phyloP scores from a whole-genome alignment of 1,140 invertebrate species.

The Oscheius sp. region DNA sequence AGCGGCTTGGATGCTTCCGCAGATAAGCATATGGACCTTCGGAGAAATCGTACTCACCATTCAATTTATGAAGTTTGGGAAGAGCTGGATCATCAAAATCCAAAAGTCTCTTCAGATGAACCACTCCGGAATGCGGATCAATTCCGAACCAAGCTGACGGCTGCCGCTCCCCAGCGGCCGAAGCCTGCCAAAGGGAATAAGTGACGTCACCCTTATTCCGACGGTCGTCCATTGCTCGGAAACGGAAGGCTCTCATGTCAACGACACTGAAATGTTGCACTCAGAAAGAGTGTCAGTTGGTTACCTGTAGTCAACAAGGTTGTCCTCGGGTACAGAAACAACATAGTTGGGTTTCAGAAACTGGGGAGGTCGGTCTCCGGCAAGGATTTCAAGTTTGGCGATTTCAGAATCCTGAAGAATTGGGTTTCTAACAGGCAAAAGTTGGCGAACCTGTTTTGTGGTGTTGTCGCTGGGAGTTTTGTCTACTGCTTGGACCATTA shows the following conservation, averaged over 20 bases:
- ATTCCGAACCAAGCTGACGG: slow-evolving; percentile 27
- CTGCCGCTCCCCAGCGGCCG: neutral
- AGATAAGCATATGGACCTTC: slow-evolving; percentile 10
- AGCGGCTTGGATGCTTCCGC: neutral
- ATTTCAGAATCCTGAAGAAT: slow-evolving; percentile 44
- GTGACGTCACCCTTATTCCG: slow-evolving; percentile 22
- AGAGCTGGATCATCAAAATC: slow-evolving; percentile 52
- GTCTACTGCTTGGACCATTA: slow-evolving; percentile 54
- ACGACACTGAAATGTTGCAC: slow-evolving; percentile 47
- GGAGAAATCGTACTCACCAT: slow-evolving; percentile 35
- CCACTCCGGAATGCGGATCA: slow-evolving; percentile 43
- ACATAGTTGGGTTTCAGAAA: slow-evolving; percentile 49
- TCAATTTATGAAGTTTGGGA: slow-evolving; percentile 49
- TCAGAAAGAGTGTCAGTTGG: neutral
- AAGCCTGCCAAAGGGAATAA: slow-evolving; percentile 20
- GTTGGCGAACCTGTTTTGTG: neutral
- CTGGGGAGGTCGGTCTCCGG: slow-evolving; percentile 54
- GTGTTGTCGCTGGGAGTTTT: slow-evolving; percentile 19
- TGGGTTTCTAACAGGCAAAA: neutral
- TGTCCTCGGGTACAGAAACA: slow-evolving; percentile 46
- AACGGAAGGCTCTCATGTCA: slow-evolving; percentile 45
- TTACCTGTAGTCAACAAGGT: slow-evolving; percentile 48
- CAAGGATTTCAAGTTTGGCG: slow-evolving; percentile 52
- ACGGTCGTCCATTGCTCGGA: slow-evolving; percentile 47
- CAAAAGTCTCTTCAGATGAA: slow-evolving; percentile 41